Base-by-base conservation (phyloP, 2,797 vertebrate species). In the Enteromius paludinosus region DNA sequence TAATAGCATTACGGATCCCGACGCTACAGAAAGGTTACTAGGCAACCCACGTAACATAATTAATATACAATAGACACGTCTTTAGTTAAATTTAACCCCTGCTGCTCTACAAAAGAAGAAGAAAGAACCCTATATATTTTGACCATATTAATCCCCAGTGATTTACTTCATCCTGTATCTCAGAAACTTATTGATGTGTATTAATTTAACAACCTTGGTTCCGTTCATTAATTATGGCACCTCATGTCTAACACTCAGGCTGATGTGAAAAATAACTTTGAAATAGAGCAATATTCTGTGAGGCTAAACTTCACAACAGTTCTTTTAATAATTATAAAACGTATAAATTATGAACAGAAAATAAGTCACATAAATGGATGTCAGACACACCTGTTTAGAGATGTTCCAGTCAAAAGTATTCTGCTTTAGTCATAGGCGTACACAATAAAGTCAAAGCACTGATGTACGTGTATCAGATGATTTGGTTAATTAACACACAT, bases 161-260 rank as follows among this genome's bases (percentile, higher is more conserved):
- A 20, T 62, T 20, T 2, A 43, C 54, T 56, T 61, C n/a, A 38
- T 10, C 10, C 11, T 56, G n/a, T 56, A 59, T 25, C 45, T 52
- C 62, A 25, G 30, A 35, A 23, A n/a, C 33, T 59, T 38, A 74
- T 3, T 43, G 33, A 69, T 56, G 65, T 41, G 23, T 3, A 14
- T 30, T 54, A 41, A 79, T 79, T 70, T 70, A 79, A 69, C 56
- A 17, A 79, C 3, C 3, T 30, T 15, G 33, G 20, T 41, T 35
- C 3, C n/a, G 0, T 65, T 65, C 1, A 33, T 35, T 68, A n/a
- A 65, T 78, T 47, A 35, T 23, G 25, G 25, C 41, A 35, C 61
- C 12, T 49, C 18, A 12, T 18, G 11, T 62, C 56, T 66, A 52
- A 17, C 56, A 45, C 30, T 78, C 45, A 52, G 5, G 43, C 8